Conservation (phyloP, 2,888 invertebrate species). For the Molorchus minor region DNA sequence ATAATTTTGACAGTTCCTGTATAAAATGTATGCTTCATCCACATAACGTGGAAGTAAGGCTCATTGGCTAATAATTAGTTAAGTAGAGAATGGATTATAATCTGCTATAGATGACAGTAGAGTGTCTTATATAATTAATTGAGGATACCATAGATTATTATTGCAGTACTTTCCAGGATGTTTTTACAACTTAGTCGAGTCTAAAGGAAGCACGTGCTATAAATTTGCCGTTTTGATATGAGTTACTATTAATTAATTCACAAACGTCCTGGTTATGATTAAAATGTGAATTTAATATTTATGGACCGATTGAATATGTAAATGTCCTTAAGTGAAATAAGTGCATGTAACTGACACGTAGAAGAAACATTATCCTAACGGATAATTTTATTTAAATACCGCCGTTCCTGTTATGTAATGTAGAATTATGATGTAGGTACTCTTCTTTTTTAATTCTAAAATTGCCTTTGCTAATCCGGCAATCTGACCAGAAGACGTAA, state of each 20-base stretch:
- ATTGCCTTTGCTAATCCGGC: no score
- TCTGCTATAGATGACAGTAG: constrained; percentile 31
- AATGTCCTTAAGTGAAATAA: constrained; percentile 1
- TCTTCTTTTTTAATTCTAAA: no score
- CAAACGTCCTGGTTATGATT: constrained; percentile 11
- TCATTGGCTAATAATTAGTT: constrained; percentile 32
- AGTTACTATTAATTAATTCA: constrained; percentile 29
- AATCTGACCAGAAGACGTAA: no score
- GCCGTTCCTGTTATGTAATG: no score
- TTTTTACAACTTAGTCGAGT: constrained; percentile 27
- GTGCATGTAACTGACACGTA: constrained; percentile 6
- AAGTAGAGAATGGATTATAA: constrained; percentile 13
- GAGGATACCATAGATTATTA: constrained; percentile 35
- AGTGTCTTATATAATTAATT: constrained; percentile 33
- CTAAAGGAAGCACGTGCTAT: constrained; percentile 37
- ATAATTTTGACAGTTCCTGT: constrained; percentile 8
- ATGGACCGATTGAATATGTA: constrained; percentile 1
- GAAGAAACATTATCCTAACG: constrained; percentile 10
- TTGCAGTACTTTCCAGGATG: constrained; percentile 37
- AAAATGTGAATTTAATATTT: constrained; percentile 13
- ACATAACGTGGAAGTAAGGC: constrained; percentile 22
- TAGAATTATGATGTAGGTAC: no score
- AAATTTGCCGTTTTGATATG: constrained; percentile 26
- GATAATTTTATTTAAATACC: no score
- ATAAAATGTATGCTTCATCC: no score